phyloP scores from a whole-genome alignment of 1,140 invertebrate genomes.

The Drosophila pachea region DNA sequence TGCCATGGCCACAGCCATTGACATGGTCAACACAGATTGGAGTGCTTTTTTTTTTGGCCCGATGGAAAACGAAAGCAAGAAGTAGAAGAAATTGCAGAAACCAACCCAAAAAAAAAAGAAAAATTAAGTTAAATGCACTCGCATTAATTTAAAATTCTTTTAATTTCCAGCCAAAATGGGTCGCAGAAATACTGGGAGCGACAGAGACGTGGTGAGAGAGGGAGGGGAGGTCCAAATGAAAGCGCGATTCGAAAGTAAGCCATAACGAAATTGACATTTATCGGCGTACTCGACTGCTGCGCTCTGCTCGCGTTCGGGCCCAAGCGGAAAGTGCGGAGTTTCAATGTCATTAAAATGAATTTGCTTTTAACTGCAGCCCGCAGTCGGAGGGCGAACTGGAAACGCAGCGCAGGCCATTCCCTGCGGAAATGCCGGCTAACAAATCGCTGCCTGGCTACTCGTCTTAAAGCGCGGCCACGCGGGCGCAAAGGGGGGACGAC shows the following conservation, averaged over 20 bases:
- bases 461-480: constrained; percentile 30
- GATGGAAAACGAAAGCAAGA: constrained; percentile 27
- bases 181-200: no score
- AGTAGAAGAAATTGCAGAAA: not conserved
- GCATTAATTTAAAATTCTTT: constrained; percentile 26
- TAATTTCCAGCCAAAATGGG: constrained; percentile 25
- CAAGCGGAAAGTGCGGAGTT: no score
- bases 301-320: no score
- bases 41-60: not conserved
- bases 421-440: constrained; percentile 47
- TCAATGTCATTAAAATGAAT: constrained; percentile 70
- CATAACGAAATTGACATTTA: constrained; percentile 27
- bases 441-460: constrained; percentile 47
- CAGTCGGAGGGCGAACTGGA: constrained; percentile 22
- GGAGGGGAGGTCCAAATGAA: not conserved
- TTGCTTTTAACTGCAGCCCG: constrained; percentile 56
- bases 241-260: constrained; percentile 14
- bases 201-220: not conserved
- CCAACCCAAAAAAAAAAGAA: constrained; percentile 20
- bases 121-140: not conserved
- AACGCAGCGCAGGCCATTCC: constrained; percentile 14
- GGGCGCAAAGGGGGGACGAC: no score
- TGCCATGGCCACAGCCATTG: constrained; percentile 46
- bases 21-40: constrained; percentile 13
- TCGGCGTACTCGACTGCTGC: constrained; percentile 6